A percentile compares a stretch with the other conserved stretches of the same genome.
Evolutionary conservation across 2,888 invertebrate species (phyloP).

Genomic region (Orthosia cruda): DNA sequence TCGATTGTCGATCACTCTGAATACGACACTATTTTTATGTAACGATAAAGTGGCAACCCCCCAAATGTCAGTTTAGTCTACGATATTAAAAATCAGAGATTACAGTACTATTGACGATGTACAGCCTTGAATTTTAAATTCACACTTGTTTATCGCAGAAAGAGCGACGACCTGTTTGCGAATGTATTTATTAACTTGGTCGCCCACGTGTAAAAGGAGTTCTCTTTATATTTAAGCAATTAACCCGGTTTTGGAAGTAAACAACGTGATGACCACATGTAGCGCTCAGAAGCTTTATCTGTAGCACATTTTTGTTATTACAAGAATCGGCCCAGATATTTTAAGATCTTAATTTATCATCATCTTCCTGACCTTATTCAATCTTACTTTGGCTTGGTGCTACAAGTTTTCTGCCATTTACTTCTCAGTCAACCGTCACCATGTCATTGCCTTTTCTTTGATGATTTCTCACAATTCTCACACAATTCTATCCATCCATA

Average conservation of each 20-base stretch:
- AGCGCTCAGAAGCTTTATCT: conserved; percentile 17
- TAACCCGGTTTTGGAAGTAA: conserved; percentile 49
- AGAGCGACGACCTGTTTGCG: conserved; percentile 59
- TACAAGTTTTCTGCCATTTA: neutral
- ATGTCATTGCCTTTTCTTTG: neutral
- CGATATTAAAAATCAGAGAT: too few relatives aligned
- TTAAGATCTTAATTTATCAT: conserved; percentile 1
- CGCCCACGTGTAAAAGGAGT: conserved; percentile 22
- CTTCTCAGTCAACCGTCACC: neutral
- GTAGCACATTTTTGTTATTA: conserved; percentile 6
- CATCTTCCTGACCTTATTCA: neutral
- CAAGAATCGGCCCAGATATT: neutral
- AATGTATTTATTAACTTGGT: conserved; percentile 40
- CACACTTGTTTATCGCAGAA: conserved; percentile 62
- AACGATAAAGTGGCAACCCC: too few relatives aligned
- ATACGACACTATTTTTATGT: too few relatives aligned
- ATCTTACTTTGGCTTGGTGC: neutral
- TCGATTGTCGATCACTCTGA: too few relatives aligned
- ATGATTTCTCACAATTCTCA: neutral
- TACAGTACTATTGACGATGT: conserved; percentile 11
- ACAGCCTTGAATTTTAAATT: conserved; percentile 66
- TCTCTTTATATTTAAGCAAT: conserved; percentile 24
- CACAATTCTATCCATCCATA: neutral
- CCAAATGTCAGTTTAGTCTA: too few relatives aligned
- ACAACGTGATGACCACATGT: conserved; percentile 25